Conservation (phyloP, 1,140 invertebrate species). For the Aphelenchoides avenae region DNA sequence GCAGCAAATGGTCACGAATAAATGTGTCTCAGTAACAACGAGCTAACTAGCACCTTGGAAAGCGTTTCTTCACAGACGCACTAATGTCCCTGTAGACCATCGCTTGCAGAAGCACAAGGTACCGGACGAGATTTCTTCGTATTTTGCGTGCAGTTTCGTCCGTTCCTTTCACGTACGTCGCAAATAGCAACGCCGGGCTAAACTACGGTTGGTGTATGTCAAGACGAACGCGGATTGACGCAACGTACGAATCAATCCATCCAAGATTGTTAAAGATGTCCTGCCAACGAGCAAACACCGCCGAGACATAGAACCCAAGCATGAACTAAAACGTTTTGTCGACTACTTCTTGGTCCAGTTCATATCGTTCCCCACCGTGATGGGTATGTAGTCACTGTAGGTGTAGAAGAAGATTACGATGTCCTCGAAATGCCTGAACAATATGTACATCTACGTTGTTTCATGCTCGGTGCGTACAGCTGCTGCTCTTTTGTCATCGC, state of each 20-base stretch:
- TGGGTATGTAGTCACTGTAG: constrained; percentile 42
- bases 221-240: too few species aligned
- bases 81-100: constrained; percentile 53
- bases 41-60: constrained; percentile 51
- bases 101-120: constrained; percentile 51
- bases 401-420: constrained; percentile 52
- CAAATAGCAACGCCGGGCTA: constrained; percentile 45
- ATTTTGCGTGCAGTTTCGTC: constrained; percentile 43
- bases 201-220: background rate
- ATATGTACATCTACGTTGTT: too few species aligned
- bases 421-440: constrained; percentile 50
- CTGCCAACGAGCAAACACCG: constrained; percentile 49
- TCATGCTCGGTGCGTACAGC: too few species aligned
- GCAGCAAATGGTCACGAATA: too few species aligned
- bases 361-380: constrained; percentile 18
- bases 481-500: constrained; percentile 46
- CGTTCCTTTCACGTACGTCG: constrained; percentile 42
- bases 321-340: constrained; percentile 38
- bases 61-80: constrained; percentile 45
- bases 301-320: constrained; percentile 57
- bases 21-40: too few species aligned
- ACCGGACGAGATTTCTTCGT: constrained; percentile 50
- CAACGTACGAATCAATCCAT: constrained; percentile 56
- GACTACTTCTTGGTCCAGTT: constrained; percentile 1
- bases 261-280: constrained; percentile 55